Evolutionary conservation across 2,113 vertebrate species (phyloP).

Genomic region (Hymenochirus boettgeri): DNA sequence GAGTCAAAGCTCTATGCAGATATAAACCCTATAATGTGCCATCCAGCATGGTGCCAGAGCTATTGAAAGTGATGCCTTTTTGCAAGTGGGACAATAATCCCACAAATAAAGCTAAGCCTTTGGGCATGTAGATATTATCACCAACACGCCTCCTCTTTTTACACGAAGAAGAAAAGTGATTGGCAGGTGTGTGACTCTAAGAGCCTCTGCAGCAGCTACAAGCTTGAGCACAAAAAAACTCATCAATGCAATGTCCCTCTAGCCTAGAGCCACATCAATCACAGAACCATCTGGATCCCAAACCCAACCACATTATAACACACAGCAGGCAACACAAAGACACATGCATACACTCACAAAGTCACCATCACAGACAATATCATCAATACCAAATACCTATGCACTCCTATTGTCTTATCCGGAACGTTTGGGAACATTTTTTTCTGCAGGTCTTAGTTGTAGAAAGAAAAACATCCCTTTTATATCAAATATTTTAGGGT

Average conservation of each 20-base stretch:
- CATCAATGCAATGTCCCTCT: neutral
- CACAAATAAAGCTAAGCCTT: neutral
- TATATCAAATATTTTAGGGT: too few species aligned
- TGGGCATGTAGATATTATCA: neutral
- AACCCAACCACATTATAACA: neutral
- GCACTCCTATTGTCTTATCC: too few species aligned
- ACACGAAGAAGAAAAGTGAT: neutral
- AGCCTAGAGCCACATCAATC: neutral
- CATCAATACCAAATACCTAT: too few species aligned
- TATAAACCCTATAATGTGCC: neutral
- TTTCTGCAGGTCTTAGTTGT: too few species aligned
- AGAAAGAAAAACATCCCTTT: too few species aligned
- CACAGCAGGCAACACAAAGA: too few species aligned
- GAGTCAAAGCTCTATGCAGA: neutral
- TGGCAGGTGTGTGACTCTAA: neutral
- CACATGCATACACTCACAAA: too few species aligned
- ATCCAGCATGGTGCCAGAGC: neutral
- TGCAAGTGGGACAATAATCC: neutral
- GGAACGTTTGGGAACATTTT: too few species aligned
- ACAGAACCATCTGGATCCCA: conserved; percentile 7
- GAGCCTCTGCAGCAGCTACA: neutral
- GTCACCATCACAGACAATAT: too few species aligned
- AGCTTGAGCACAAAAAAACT: neutral
- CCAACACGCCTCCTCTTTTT: neutral
- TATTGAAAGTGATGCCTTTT: neutral